Conservation (phyloP, 2,888 invertebrate genomes). For the Trichopoda pennipes region DNA sequence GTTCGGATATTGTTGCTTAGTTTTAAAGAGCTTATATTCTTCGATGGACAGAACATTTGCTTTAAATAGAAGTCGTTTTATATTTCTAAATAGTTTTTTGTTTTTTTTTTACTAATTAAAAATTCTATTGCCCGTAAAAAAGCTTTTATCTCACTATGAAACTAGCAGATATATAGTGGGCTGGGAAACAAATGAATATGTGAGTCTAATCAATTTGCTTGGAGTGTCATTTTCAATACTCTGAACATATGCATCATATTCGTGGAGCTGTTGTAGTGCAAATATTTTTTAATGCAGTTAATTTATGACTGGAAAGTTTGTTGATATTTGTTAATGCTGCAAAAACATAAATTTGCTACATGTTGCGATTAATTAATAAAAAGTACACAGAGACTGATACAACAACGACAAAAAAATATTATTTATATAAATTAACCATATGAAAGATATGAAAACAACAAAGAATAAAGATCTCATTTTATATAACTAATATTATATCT, state of each 20-base stretch:
- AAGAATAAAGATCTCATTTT: neutral
- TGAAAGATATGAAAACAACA: neutral
- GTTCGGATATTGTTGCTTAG: too few species aligned
- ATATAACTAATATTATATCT: conserved; percentile 2
- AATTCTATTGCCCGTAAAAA: too few species aligned
- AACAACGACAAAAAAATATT: neutral
- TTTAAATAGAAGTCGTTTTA: too few species aligned
- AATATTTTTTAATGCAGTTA: conserved; percentile 49
- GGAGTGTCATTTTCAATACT: too few species aligned
- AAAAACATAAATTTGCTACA: conserved; percentile 43
- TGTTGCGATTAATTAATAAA: conserved; percentile 50
- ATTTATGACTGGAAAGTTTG: conserved; percentile 49
- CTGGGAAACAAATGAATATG: too few species aligned
- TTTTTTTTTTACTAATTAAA: too few species aligned
- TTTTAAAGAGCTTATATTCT: too few species aligned
- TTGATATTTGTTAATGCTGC: conserved; percentile 29
- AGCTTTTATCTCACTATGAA: too few species aligned
- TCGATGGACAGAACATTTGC: too few species aligned
- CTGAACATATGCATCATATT: conserved; percentile 7
- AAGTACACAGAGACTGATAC: conserved; percentile 1
- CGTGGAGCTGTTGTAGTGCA: neutral
- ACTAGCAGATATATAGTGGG: too few species aligned
- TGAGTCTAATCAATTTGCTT: too few species aligned
- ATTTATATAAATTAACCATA: neutral
- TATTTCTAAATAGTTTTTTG: too few species aligned